phyloP scores from a whole-genome alignment of 2,113 vertebrate genomes.

The Camarhynchus parvulus region DNA sequence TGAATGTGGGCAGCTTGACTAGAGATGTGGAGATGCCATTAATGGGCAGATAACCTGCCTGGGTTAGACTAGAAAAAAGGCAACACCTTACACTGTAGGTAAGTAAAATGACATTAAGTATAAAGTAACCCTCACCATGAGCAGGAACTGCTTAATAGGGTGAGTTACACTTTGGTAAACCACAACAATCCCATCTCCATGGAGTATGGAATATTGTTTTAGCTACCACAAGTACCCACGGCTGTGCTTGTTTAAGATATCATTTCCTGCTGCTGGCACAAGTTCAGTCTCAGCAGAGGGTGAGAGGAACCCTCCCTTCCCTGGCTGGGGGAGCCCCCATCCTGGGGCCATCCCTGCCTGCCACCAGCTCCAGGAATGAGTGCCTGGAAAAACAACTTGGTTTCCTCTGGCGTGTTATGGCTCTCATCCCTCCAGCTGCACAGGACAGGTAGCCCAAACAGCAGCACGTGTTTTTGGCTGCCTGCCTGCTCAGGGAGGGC shows the following conservation, averaged over 20 bases:
- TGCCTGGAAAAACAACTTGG: not conserved
- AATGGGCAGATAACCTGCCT: not conserved
- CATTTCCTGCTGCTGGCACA: not conserved
- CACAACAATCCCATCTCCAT: not conserved
- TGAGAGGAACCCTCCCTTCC: not conserved
- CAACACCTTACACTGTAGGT: not conserved
- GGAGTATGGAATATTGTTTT: not conserved
- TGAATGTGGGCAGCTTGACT: not conserved
- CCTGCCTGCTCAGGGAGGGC: not conserved
- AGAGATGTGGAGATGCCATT: not conserved
- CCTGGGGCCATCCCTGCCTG: not conserved
- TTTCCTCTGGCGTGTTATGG: not conserved
- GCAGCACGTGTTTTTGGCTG: accelerated
- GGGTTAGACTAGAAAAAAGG: not conserved
- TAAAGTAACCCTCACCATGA: not conserved
- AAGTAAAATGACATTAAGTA: not conserved
- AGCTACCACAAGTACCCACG: not conserved
- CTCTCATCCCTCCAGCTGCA: not conserved
- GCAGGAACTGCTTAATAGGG: not conserved
- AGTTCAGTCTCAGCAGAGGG: not conserved
- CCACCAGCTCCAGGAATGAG: accelerated
- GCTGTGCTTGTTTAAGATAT: not conserved
- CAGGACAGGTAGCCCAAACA: not conserved
- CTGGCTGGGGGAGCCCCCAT: not conserved
- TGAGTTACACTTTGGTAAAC: not conserved